phyloP scores from a whole-genome alignment of 2,113 vertebrate species.

The Brachionichthys hirsutus region DNA sequence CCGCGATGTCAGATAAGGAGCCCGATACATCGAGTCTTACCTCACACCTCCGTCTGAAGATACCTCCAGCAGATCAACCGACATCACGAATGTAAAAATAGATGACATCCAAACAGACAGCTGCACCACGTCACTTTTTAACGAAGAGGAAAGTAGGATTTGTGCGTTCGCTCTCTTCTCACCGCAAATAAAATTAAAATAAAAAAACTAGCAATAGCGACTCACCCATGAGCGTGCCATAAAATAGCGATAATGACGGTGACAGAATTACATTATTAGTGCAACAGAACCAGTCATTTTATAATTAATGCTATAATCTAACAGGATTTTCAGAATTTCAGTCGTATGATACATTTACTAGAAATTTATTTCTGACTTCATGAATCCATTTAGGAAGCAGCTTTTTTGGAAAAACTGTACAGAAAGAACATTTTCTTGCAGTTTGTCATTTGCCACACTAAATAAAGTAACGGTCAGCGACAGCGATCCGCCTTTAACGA shows the following conservation, averaged over 20 bases:
- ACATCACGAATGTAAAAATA: constrained; percentile 47
- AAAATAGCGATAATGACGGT: constrained; percentile 13
- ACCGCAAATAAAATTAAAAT: background rate
- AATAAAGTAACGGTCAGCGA: constrained; percentile 16
- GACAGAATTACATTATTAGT: constrained; percentile 7
- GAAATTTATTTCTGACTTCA: constrained; percentile 1
- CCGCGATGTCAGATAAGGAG: constrained; percentile 58
- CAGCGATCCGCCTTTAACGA: constrained; percentile 29
- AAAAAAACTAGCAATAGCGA: constrained; percentile 4
- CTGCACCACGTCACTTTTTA: constrained; percentile 1
- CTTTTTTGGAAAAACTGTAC: background rate
- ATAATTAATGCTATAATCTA: too few species aligned
- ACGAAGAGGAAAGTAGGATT: constrained; percentile 18
- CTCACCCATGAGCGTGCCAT: background rate
- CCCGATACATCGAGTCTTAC: constrained; percentile 22
- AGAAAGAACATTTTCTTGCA: constrained; percentile 6
- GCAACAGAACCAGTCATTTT: too few species aligned
- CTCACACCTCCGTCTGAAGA: constrained; percentile 45
- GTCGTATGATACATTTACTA: background rate
- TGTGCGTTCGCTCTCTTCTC: constrained; percentile 2
- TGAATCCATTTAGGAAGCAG: background rate
- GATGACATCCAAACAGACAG: constrained; percentile 34
- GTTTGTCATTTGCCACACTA: constrained; percentile 23
- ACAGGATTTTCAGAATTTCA: constrained; percentile 15
- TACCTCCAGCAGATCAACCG: constrained; percentile 41